phyloP scores from a whole-genome alignment of 2,113 vertebrate genomes.

The Lasiurus borealis region DNA sequence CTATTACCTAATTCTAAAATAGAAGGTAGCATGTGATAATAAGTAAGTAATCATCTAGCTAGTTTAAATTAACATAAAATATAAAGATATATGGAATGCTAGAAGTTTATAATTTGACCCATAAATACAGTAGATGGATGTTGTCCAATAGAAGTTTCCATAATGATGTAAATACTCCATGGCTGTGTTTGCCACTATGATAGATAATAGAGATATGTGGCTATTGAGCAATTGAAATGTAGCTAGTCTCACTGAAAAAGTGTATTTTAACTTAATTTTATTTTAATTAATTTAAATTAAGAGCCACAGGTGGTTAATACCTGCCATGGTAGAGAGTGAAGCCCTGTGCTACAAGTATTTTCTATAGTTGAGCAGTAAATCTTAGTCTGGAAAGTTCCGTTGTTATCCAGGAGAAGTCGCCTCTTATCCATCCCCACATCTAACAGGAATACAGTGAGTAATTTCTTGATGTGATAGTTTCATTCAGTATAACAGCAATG shows the following conservation, averaged over 20 bases:
- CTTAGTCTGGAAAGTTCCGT: neutral
- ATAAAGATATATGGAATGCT: neutral
- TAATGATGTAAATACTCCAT: neutral
- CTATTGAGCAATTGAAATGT: neutral
- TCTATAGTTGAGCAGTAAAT: neutral
- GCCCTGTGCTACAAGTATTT: neutral
- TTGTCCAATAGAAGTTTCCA: neutral
- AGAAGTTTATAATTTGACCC: neutral
- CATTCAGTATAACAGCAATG: neutral
- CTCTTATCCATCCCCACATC: neutral
- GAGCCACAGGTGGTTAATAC: neutral
- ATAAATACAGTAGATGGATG: neutral
- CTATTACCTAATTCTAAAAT: slow-evolving; percentile 51
- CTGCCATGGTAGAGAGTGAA: neutral
- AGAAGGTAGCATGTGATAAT: neutral
- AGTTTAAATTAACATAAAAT: slow-evolving; percentile 42
- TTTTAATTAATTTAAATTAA: slow-evolving; percentile 33
- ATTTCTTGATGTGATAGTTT: slow-evolving; percentile 23
- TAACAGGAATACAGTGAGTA: neutral
- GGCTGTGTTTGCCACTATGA: neutral
- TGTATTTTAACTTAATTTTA: neutral
- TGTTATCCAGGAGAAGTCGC: neutral
- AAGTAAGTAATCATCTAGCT: slow-evolving; percentile 31
- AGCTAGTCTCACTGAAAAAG: neutral
- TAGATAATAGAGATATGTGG: neutral